Conservation (phyloP, 2,797 vertebrate species). For the Erpetoichthys calabaricus region DNA sequence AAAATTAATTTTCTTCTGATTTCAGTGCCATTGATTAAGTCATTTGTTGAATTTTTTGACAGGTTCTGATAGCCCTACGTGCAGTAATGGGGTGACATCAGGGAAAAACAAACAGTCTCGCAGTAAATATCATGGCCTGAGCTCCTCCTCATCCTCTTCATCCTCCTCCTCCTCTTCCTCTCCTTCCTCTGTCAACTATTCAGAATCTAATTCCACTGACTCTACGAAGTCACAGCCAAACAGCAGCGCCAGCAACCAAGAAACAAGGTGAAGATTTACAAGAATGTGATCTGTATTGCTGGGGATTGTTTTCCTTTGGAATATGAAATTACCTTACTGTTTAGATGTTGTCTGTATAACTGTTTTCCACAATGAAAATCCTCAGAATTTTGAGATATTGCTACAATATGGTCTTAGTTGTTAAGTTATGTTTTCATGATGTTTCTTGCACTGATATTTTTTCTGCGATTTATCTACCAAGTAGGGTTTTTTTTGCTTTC, state of each 20-base stretch:
- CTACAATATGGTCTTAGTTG: no score
- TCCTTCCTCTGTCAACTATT: slow-evolving; percentile 92
- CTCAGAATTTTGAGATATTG: no score
- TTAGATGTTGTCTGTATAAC: no score
- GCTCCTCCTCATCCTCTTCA: slow-evolving; percentile 71
- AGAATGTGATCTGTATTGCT: neutral
- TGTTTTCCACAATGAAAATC: neutral
- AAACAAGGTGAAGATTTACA: slow-evolving; percentile 66
- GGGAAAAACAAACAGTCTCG: slow-evolving; percentile 77
- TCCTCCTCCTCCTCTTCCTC: slow-evolving; percentile 79
- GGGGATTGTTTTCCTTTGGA: neutral
- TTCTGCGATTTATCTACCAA: no score
- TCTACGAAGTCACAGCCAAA: slow-evolving; percentile 94
- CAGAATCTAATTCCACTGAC: slow-evolving; percentile 93
- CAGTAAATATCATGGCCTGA: slow-evolving; percentile 79
- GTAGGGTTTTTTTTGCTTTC: no score
- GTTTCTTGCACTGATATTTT: no score
- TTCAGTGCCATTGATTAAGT: neutral
- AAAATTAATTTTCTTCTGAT: neutral
- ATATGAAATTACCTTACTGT: neutral
- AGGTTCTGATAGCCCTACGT: slow-evolving; percentile 89
- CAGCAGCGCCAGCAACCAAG: slow-evolving; percentile 90
- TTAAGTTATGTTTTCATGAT: no score
- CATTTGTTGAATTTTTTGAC: slow-evolving; percentile 24
- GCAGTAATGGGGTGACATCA: slow-evolving; percentile 82